Percentiles rank a stretch among this genome's conserved stretches.
phyloP scores from a whole-genome alignment of 2,888 invertebrate genomes.

The Magallana nippona region DNA sequence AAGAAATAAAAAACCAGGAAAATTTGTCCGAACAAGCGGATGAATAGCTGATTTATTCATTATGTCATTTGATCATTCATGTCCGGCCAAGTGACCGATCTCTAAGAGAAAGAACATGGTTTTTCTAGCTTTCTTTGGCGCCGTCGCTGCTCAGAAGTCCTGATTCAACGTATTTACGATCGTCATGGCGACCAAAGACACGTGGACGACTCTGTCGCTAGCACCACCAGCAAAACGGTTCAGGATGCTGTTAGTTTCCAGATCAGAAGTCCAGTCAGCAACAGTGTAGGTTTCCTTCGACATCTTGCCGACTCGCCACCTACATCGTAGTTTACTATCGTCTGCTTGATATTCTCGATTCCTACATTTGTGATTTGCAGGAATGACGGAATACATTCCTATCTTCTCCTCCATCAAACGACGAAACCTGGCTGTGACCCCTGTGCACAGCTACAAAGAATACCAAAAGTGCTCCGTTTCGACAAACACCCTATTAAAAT shows the following conservation, averaged over 20 bases:
- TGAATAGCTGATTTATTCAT: conserved; percentile 30
- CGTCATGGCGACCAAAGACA: neutral
- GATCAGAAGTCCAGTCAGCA: conserved; percentile 9
- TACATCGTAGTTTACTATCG: conserved; percentile 1
- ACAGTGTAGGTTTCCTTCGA: neutral
- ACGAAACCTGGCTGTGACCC: conserved; percentile 17
- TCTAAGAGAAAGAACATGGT: conserved; percentile 28
- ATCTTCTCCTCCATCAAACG: conserved; percentile 8
- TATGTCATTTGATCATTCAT: conserved; percentile 35
- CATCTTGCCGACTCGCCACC: conserved; percentile 5
- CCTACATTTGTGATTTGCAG: conserved; percentile 23
- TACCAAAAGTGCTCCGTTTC: neutral
- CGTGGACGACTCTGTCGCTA: neutral
- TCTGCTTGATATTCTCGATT: neutral
- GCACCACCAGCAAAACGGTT: neutral
- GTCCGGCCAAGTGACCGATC: conserved; percentile 42
- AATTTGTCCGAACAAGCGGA: conserved; percentile 36
- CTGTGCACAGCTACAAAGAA: conserved; percentile 2
- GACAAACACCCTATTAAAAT: conserved; percentile 26
- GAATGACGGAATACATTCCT: conserved; percentile 17
- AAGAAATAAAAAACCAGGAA: conserved; percentile 33
- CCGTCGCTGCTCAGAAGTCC: conserved; percentile 13
- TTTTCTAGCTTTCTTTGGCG: conserved; percentile 35
- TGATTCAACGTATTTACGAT: conserved; percentile 36
- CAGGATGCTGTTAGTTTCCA: neutral